Evolutionary conservation across 2,113 vertebrate species (phyloP), one percentile per base, ranked within the genome.

Genomic region (Salvator merianae): DNA sequence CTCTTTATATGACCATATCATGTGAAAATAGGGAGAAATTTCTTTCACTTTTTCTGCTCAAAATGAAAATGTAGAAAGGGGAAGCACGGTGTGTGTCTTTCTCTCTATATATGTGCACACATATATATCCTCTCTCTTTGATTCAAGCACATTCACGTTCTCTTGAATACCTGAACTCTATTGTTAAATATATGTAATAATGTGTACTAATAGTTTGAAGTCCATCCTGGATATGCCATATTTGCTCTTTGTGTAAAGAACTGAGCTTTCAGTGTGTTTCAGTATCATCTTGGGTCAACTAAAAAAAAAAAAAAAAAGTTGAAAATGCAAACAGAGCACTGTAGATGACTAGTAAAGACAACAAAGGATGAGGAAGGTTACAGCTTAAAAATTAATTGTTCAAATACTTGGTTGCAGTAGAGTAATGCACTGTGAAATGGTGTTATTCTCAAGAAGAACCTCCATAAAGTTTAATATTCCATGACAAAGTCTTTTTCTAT

Each of bases 321-420:
- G 62, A 85, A 28, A 85, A 92, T 89, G 55, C 84, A 92, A 74
- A 72, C 63, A 77, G 90, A 86, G 75, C 76, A 74, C 93, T 96
- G 91, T 94, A 95, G 93, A 91, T 93, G 87, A 83, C 69, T 90
- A 71, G 93, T 89, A 93, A 96, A 94, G 88, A 92, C 84, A 91
- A 93, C 88, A 80, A 73, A 88, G 84, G 87, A 85, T 93, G 92
- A 84, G 88, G 88, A 94, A 86, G 84, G 87, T 94, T 95, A 90
- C 82, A 91, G 91, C 91, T 95, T 95, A 95, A 96, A 95, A 95
- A 96, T 95, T 96, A 96, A 95, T 96, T 96, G 94, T 95, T 96
- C 94, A 94, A 95, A 92, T 93, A 95, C 90, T 93, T 91, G 93
- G 92, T 94, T 94, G 95, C 96, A 95, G 90, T 91, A 88, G 93